phyloP scores from a whole-genome alignment of 2,888 invertebrate species.

The Ochropleura plecta region DNA sequence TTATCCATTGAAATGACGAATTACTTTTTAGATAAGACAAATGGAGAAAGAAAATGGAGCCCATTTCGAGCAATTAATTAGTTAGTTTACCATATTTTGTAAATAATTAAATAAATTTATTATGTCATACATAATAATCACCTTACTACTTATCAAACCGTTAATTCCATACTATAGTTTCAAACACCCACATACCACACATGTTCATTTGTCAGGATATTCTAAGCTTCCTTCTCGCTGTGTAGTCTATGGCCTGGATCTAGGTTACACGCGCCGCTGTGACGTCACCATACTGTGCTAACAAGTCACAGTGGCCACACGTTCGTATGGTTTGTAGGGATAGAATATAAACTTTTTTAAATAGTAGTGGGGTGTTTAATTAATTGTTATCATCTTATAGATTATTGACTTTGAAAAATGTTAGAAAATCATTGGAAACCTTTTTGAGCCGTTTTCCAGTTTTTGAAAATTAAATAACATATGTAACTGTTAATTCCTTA shows the following conservation, averaged over 20 bases:
- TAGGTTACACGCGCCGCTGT: constrained; percentile 78
- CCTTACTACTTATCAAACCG: not conserved
- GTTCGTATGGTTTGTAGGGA: constrained; percentile 6
- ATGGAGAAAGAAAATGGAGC: too few species aligned
- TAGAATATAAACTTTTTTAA: not conserved
- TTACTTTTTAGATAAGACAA: too few species aligned
- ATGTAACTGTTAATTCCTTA: too few species aligned
- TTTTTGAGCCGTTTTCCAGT: not conserved
- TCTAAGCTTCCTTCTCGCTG: constrained; percentile 51
- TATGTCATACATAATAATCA: not conserved
- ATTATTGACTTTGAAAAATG: not conserved
- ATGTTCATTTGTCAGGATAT: constrained; percentile 29
- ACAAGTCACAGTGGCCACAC: constrained; percentile 47
- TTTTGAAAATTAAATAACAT: not conserved
- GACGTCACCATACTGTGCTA: constrained; percentile 59
- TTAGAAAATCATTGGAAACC: not conserved
- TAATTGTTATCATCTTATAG: not conserved
- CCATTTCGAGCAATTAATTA: too few species aligned
- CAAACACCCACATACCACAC: not conserved
- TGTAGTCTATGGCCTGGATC: constrained; percentile 63
- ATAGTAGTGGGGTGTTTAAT: not conserved
- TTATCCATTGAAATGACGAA: too few species aligned
- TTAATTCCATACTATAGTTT: not conserved
- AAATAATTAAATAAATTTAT: too few species aligned
- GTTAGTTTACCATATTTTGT: too few species aligned